These are phyloP conservation scores for Verasper variegatus DNA, from an alignment of 2,113 vertebrate species.

Conservation along the genomic window DNA sequence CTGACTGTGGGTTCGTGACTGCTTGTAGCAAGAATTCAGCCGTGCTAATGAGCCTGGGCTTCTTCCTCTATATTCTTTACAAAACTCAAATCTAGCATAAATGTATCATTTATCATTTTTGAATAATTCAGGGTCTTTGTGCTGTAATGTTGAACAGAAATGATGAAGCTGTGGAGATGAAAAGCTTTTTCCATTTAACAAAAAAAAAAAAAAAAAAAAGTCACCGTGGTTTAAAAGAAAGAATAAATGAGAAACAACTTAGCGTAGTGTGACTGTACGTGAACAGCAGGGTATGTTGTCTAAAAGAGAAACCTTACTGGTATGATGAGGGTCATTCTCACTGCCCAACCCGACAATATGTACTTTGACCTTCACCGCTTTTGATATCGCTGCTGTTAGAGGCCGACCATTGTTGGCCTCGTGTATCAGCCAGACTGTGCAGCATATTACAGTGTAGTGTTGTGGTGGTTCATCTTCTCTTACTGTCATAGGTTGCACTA, in stretches of 20 bases:
- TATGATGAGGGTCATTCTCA: slow-evolving; percentile 60
- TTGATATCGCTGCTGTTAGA: slow-evolving; percentile 26
- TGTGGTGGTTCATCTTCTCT: slow-evolving; percentile 16
- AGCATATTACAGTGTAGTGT: background rate
- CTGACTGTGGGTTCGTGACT: background rate
- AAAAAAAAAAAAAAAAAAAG: background rate
- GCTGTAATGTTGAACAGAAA: slow-evolving; percentile 46
- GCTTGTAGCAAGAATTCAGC: background rate
- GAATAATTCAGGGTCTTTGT: background rate
- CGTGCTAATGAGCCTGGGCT: background rate
- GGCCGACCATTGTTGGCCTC: background rate
- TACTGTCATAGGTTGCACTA: slow-evolving; percentile 63
- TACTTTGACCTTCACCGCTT: slow-evolving; percentile 9
- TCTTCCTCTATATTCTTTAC: background rate
- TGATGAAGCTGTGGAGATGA: slow-evolving; percentile 40
- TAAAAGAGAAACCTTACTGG: slow-evolving; percentile 76
- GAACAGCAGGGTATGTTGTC: slow-evolving; percentile 54
- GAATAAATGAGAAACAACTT: background rate
- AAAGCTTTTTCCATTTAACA: background rate
- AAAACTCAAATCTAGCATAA: background rate
- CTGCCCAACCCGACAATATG: slow-evolving; percentile 24
- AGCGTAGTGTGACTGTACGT: background rate
- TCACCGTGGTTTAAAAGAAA: background rate
- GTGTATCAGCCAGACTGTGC: background rate
- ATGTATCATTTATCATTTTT: too few species aligned